Evolutionary conservation across 2,113 vertebrate species (phyloP), one percentile per base, ranked within the genome.

Genomic region (Helogale parvula): DNA sequence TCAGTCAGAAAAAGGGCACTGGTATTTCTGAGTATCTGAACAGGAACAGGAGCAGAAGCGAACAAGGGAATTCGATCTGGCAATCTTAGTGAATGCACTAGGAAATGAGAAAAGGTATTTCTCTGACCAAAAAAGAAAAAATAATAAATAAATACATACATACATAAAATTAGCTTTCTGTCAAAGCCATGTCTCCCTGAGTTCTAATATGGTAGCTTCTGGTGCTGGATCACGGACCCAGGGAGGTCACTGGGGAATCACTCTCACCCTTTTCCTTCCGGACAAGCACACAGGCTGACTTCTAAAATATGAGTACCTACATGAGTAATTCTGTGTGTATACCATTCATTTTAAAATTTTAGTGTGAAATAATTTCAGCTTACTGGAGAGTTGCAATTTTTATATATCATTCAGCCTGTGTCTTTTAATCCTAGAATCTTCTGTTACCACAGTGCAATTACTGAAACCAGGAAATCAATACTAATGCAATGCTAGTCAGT

Each of bases 301-400:
- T 86, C 71, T 68, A 77, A 60, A 27, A 71, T n/a, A 76, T 4
- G 41, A 88, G 57, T 68, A 50, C 69, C 31, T 72, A 54, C 33
- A 33, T 33, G 35, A 13, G 9, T 68, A 57, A 47, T 81, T 63
- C 54, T 21, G 31, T 31, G 17, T 41, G 21, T 7, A 12, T 15
- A 90, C 72, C 50, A 31, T 25, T 90, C 23, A 45, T 72, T 35
- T 86, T 45, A 71, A 86, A 17, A 54, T 45, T 79, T 71, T 80
- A 25, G 84, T 84, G 85, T 85, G 52, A 85, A 79, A 63, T 84
- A 27, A 23, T 84, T 84, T 69, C n/a, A 76, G 25, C 60, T 90
- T 63, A 74, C 35, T 68, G 25, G 31, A 82, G 84, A 77, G 50
- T 50, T 88, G 47, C 21, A 13, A 77, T 52, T n/a, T 90, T 79